Conservation (phyloP, 2,888 invertebrate genomes). For the Lottia gigantea region DNA sequence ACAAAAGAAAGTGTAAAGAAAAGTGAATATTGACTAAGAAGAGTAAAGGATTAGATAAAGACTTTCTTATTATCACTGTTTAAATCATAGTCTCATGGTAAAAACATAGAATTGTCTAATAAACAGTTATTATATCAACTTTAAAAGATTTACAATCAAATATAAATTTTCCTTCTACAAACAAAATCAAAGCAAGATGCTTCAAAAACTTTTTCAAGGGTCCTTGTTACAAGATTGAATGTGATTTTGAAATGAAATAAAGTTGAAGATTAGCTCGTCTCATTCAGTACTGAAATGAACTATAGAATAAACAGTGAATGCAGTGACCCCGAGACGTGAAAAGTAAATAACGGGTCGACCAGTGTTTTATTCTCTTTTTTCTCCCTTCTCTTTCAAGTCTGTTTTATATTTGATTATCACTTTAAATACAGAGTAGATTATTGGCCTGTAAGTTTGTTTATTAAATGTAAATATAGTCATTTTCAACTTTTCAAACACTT, state of each 20-base stretch:
- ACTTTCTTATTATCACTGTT: no score
- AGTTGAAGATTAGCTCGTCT: not conserved
- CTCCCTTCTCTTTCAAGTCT: not conserved
- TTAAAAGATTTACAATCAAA: not conserved
- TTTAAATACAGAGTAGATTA: conserved; percentile 1
- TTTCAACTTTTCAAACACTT: not conserved
- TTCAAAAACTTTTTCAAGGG: not conserved
- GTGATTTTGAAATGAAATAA: conserved; percentile 9
- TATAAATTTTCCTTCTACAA: conserved; percentile 3
- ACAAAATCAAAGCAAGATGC: not conserved
- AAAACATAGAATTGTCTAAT: no score
- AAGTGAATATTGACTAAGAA: no score
- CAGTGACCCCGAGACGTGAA: not conserved
- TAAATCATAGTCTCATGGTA: no score
- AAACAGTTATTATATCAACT: no score
- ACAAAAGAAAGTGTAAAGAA: no score
- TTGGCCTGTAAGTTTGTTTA: not conserved
- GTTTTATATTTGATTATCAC: not conserved
- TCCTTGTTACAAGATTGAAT: not conserved
- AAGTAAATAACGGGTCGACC: not conserved
- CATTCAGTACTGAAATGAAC: conserved; percentile 8
- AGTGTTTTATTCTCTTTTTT: not conserved
- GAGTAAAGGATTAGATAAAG: no score
- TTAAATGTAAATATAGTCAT: not conserved
- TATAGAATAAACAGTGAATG: not conserved